phyloP scores from a whole-genome alignment of 2,888 invertebrate genomes.

The Rhagonycha lutea region DNA sequence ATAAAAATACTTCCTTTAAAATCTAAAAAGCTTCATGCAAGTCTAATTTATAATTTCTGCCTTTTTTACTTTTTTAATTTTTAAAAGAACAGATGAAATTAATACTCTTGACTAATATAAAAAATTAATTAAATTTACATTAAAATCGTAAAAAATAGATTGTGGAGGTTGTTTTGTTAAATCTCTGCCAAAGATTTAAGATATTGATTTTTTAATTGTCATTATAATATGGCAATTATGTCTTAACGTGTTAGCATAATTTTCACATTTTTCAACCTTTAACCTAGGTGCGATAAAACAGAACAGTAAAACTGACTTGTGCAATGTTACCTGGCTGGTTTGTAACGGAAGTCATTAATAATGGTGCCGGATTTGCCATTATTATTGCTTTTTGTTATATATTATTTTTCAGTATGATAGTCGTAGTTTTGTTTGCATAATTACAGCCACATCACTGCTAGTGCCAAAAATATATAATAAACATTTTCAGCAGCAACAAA shows the following conservation, averaged over 20 bases:
- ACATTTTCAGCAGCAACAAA: not conserved
- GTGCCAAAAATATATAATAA: not conserved
- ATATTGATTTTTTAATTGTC: not conserved
- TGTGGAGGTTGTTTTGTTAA: not conserved
- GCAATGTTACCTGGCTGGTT: not conserved
- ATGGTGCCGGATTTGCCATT: not conserved
- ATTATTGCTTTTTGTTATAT: not conserved
- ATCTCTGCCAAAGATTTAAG: not conserved
- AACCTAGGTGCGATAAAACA: not conserved
- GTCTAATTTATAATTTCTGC: slow-evolving; percentile 29
- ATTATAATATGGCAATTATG: not conserved
- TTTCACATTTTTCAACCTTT: not conserved
- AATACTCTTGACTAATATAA: slow-evolving; percentile 1
- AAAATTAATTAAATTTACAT: slow-evolving; percentile 18
- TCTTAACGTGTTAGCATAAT: not conserved
- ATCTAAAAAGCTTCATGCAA: slow-evolving; percentile 26
- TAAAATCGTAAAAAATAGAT: not conserved
- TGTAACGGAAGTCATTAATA: not conserved
- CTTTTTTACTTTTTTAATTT: slow-evolving; percentile 23
- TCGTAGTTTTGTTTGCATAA: not conserved
- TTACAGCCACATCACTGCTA: not conserved
- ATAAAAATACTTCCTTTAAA: slow-evolving; percentile 21
- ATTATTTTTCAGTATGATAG: not conserved
- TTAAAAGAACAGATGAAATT: slow-evolving; percentile 18
- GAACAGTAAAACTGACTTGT: not conserved